Conservation (phyloP, 2,113 vertebrate genomes). For the Indicator maculatus region DNA sequence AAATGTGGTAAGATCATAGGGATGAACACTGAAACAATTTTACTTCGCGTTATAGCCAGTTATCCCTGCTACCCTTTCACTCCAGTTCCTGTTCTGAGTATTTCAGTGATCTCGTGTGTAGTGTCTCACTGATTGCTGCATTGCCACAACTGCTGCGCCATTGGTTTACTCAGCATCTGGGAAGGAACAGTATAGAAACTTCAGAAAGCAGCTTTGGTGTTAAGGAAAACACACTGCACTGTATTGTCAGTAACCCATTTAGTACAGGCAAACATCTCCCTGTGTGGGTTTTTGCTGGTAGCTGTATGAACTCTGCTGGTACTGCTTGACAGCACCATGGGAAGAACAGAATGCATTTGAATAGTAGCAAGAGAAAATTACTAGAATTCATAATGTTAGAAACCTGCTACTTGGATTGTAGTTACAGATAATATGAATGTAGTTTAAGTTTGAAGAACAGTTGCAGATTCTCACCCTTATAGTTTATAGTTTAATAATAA, state of each 20-base stretch:
- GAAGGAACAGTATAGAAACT: not conserved
- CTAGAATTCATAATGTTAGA: not conserved
- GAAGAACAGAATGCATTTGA: not conserved
- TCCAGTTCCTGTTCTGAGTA: not conserved
- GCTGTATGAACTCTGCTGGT: not conserved
- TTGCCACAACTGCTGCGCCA: not conserved
- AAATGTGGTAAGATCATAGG: fast-evolving
- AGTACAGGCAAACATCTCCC: fast-evolving
- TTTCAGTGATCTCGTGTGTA: not conserved
- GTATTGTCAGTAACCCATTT: not conserved
- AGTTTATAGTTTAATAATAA: not conserved
- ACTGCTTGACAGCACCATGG: not conserved
- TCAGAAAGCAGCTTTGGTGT: not conserved
- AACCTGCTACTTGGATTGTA: not conserved
- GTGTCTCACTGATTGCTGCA: not conserved
- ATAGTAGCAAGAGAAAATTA: not conserved
- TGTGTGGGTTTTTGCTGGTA: not conserved
- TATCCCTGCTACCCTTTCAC: not conserved
- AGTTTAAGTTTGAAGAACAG: not conserved
- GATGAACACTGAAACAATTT: not conserved
- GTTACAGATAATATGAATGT: not conserved
- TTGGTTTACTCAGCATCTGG: not conserved
- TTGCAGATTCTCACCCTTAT: not conserved
- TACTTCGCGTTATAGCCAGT: fast-evolving
- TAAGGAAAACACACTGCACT: not conserved